Base-by-base conservation (phyloP, 2,888 invertebrate genomes). In the Heliconius cydno region DNA sequence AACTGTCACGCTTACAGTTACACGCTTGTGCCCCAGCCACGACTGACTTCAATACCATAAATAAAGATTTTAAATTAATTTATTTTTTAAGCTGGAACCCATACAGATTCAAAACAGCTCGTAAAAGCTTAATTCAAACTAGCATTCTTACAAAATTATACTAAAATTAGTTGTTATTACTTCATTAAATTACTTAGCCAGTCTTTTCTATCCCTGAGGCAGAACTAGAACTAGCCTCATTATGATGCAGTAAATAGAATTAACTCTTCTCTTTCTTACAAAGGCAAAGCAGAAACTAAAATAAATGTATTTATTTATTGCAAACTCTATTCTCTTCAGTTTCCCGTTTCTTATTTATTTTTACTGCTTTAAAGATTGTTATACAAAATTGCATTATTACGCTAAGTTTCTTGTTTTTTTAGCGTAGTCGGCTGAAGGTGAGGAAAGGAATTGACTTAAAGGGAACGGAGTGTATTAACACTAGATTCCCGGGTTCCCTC, bases 201-300 rank as follows among this genome's bases (percentile, higher is more conserved):
- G n/a, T 30, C 6, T 28, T 6, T 73, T 34, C 57, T 34, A 57
- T 34, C 30, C 25, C n/a, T 13, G n/a, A 73, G 60, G 52, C 7
- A 22, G 52, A 52, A 22, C 25, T 60, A 73, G 34, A 73, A 60
- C 73, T 73, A 60, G 60, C n/a, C 73, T 73, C 34, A 73, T 73
- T 73, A 73, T 25, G n/a, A n/a, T 60, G 60, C 34, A 60, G 73
- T 60, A 73, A 73, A 60, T 60, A 73, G 34, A 73, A 73, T 73
- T 38, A 73, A 73, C n/a, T n/a, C n/a, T n/a, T n/a, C 57, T 38
- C 34, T n/a, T 71, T 60, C 34, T 60, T 60, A 73, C 73, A 60
- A 73, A 73, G 60, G n/a, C 30, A 72, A 70, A 70, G 70, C 41
- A 38, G 60, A 60, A 57, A 22, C 60, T 38, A 73, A 34, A 57